Conservation (phyloP, 2,797 vertebrate species). For the Benthosema pterotum region DNA sequence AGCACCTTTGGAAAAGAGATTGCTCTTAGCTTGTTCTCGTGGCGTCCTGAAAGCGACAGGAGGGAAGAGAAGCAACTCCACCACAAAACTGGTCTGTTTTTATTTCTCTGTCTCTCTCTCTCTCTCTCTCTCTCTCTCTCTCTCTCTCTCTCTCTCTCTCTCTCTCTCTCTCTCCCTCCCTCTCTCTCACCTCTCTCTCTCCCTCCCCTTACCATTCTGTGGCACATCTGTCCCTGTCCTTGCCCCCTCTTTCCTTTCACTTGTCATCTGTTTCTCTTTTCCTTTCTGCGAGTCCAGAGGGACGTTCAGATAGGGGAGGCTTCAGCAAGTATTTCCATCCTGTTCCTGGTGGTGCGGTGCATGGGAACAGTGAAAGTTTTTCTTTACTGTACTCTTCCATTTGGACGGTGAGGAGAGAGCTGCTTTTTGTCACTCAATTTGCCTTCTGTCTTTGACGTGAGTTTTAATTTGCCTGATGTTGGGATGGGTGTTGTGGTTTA, state of each 20-base stretch:
- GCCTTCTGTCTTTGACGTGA: not conserved
- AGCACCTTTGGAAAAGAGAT: constrained; percentile 73
- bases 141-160: not conserved
- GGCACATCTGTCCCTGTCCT: constrained; percentile 19
- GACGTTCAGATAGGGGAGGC: constrained; percentile 19
- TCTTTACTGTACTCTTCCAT: not conserved
- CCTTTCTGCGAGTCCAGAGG: constrained; percentile 36
- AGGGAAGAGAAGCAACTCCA: constrained; percentile 24
- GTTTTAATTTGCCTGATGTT: too few species aligned
- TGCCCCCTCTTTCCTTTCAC: constrained; percentile 34
- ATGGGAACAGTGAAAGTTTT: constrained; percentile 58
- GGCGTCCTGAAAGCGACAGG: constrained; percentile 57
- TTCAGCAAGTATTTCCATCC: constrained; percentile 56
- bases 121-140: constrained; percentile 2
- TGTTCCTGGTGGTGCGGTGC: constrained; percentile 57
- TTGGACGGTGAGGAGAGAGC: not conserved
- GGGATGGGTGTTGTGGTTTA: too few species aligned
- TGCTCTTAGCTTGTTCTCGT: constrained; percentile 68
- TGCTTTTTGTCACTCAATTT: not conserved
- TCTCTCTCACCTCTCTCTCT: constrained; percentile 6
- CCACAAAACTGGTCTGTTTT: constrained; percentile 34
- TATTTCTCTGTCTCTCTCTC: constrained; percentile 2
- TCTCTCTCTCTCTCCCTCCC: constrained; percentile 5
- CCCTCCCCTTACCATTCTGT: constrained; percentile 27
- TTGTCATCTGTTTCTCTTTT: constrained; percentile 65